Base-by-base conservation (phyloP, 2,888 invertebrate species). In the Meiosimyza decipiens region DNA sequence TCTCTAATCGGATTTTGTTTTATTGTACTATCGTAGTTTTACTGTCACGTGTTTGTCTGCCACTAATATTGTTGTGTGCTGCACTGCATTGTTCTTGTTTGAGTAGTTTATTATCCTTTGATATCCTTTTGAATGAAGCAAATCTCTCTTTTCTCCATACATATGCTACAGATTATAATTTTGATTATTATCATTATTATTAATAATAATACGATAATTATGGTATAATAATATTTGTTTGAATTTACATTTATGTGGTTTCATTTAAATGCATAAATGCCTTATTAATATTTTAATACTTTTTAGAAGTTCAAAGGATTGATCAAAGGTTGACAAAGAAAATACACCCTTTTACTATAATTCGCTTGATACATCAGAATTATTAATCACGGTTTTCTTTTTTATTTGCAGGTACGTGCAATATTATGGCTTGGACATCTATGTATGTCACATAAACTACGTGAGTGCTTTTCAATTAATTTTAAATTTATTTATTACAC, bases 41-140 rank as follows among this genome's bases (percentile, higher is more conserved):
- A 40, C 60, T 70, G 70, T 70, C 70, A 63, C 70, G 62, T 63
- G 63, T 47, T 63, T 54, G 55, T 70, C 70, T 62, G 40, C 47
- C 40, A n/a, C 16, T 16, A 47, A 16, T n/a, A 40, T 40, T 9
- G 62, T 69, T 59, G 47, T 40, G 12, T n/a, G 15, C 47, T 12
- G 12, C 49, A 28, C 7, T 40, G 69, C 18, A 22, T 13, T 22
- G 40, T 40, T 40, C 40, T 40, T 40, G 40, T 40, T 64, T 13
- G n/a, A 15, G 63, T 11, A 70, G 63, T 70, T 70, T 52, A 70
- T 70, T 70, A 70, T 70, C 70, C 70, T 63, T 70, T 70, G 63
- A 70, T 70, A 63, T 62, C 33, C 47, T 69, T 40, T 69, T 59
- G 22, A 69, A 40, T 40, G 18, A 47, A 33, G 3, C 12, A 22